Base-by-base conservation (phyloP, 2,797 vertebrate species). In the Peromyscus eremicus region DNA sequence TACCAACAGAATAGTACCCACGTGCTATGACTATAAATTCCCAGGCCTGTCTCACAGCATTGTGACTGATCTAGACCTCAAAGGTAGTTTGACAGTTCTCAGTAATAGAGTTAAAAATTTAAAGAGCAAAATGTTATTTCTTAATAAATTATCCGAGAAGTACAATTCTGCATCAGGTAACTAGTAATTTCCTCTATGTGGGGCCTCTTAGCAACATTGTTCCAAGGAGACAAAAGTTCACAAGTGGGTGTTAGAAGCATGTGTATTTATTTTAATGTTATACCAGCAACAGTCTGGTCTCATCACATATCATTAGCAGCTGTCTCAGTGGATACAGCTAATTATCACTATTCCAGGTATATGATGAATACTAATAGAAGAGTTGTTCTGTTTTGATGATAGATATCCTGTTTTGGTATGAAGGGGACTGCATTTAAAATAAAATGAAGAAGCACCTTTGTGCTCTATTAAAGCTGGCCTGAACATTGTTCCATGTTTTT, bases 261-360 rank as follows among this genome's bases (percentile, higher is more conserved):
- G 81, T 93, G 11, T 76, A 81, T 95, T 64, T 95, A 76, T 27
- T 96, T 95, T n/a, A 25, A 75, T 91, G 87, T 94, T 97, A 87
- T 37, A 79, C 55, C 92, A 97, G 87, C 90, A 93, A 49, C 17
- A 93, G 43, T 7, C 57, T 68, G 0, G 0, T 92, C 13, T 82
- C 75, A 76, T 89, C 93, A 98, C 89, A 76, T 95, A 92, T 77
- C 16, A 96, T 97, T 97, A 97, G 5, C 73, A 92, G 46, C 4
- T 49, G 0, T 86, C 46, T 93, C 32, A 80, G 57, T 88, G 29
- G 14, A 79, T 97, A 71, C 0, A 91, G 92, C 87, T 98, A 98
- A 96, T 97, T 95, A 93, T 68, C 97, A 77, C 5, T 71, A 21
- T 12, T 97, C 90, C 43, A 89, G 55, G 46, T 81, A 81, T 85